Conservation (phyloP, 2,797 vertebrate genomes). For the Propithecus perrieri region DNA sequence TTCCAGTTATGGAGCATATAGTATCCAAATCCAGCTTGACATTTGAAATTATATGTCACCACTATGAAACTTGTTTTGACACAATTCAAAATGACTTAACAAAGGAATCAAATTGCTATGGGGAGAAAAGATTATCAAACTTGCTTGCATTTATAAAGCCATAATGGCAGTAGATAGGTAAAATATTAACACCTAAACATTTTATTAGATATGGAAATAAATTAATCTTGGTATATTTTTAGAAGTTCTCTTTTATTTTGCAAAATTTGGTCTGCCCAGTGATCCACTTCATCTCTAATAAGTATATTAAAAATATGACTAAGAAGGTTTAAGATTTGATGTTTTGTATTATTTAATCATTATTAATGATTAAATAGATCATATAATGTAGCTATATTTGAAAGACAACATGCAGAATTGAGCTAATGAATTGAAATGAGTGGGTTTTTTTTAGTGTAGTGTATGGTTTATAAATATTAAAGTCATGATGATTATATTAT, state of each 20-base stretch:
- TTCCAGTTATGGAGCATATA: neutral
- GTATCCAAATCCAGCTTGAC: neutral
- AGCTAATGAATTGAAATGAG: neutral
- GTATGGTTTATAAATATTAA: neutral
- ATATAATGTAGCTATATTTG: neutral
- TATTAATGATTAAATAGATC: neutral
- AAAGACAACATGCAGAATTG: neutral
- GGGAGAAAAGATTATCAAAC: neutral
- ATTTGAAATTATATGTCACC: conserved; percentile 29
- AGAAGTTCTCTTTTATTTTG: neutral
- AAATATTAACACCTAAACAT: neutral
- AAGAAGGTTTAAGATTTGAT: neutral
- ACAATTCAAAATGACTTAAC: conserved; percentile 22
- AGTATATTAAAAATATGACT: neutral
- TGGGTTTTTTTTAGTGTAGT: neutral
- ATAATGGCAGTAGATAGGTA: neutral
- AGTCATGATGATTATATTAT: neutral
- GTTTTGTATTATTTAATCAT: neutral
- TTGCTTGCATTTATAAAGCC: conserved; percentile 1
- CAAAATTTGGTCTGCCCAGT: neutral
- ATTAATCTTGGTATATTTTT: neutral
- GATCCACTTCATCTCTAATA: neutral
- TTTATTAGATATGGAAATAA: conserved; percentile 9
- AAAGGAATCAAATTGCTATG: neutral
- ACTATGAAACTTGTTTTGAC: neutral